These are phyloP conservation scores for Lasiommata megera DNA, from an alignment of 2,888 invertebrate species.

Conservation along the genomic window DNA sequence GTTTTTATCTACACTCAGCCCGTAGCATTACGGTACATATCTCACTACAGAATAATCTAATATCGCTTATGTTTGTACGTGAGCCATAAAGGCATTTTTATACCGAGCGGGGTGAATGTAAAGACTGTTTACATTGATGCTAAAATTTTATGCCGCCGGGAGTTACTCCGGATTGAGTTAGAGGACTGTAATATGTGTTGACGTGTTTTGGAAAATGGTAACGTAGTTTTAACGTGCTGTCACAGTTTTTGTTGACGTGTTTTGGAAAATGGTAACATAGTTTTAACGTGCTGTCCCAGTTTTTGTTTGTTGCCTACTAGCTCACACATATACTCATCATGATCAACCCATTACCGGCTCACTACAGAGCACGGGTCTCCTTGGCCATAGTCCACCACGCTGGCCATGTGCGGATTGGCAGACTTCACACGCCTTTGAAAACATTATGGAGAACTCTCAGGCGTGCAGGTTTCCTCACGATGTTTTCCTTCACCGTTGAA, in stretches of 20 bases:
- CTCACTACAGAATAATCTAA: conserved; percentile 46
- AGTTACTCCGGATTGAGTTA: conserved; percentile 40
- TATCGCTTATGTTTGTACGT: conserved; percentile 56
- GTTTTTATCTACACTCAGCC: conserved; percentile 26
- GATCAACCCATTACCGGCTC: no score
- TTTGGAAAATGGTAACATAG: no score
- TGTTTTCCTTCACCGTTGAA: no score
- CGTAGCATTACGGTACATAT: conserved; percentile 27
- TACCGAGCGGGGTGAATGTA: conserved; percentile 36
- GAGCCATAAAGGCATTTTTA: conserved; percentile 51
- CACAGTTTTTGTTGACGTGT: not conserved
- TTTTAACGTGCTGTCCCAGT: no score
- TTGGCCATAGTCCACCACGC: no score
- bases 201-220: conserved; percentile 16
- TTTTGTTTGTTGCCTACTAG: no score
- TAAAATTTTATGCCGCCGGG: conserved; percentile 43
- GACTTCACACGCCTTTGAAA: no score
- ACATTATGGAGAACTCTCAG: no score
- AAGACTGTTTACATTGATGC: conserved; percentile 40
- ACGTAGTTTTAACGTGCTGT: not conserved
- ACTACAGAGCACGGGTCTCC: no score
- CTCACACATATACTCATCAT: no score
- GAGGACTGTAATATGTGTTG: conserved; percentile 35
- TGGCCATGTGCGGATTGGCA: no score
- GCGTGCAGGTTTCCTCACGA: no score